These are phyloP conservation scores for Hestina assimilis DNA, from an alignment of 1,140 invertebrate genomes.

Conservation along the genomic window DNA sequence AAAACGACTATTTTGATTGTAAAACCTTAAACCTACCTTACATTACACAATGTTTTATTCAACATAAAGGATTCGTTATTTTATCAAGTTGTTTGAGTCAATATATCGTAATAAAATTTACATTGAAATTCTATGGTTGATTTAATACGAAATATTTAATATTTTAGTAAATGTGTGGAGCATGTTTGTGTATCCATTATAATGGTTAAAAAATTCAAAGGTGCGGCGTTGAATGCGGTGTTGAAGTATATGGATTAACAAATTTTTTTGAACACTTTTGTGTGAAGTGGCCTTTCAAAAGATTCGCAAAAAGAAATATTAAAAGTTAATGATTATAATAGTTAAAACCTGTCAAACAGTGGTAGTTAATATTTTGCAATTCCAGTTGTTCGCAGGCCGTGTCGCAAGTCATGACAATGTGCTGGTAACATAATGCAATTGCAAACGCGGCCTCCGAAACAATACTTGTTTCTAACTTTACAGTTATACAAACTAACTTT, in stretches of 20 bases:
- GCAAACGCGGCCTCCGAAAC: slow-evolving; percentile 46
- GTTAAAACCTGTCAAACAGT: not conserved
- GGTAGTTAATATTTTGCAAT: slow-evolving; percentile 51
- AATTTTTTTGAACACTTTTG: no score
- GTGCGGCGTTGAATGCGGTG: no score
- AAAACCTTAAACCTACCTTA: no score
- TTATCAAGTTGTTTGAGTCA: not conserved
- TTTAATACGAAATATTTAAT: not conserved
- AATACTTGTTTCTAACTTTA: slow-evolving; percentile 44
- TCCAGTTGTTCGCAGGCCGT: slow-evolving; percentile 44
- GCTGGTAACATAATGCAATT: slow-evolving; percentile 55
- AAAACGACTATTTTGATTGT: no score
- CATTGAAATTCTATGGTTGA: not conserved
- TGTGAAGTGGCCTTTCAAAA: no score
- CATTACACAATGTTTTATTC: no score
- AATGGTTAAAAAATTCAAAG: no score
- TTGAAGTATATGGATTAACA: no score
- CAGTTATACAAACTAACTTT: slow-evolving; percentile 30
- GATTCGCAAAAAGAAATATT: no score
- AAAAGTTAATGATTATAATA: not conserved
- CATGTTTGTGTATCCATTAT: no score
- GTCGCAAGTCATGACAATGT: slow-evolving; percentile 45
- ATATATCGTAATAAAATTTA: not conserved
- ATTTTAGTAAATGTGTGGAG: no score
- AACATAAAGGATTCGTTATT: not conserved